These are phyloP conservation scores for Percina caprodes DNA, from an alignment of 2,113 vertebrate genomes.

Conservation along the genomic window DNA sequence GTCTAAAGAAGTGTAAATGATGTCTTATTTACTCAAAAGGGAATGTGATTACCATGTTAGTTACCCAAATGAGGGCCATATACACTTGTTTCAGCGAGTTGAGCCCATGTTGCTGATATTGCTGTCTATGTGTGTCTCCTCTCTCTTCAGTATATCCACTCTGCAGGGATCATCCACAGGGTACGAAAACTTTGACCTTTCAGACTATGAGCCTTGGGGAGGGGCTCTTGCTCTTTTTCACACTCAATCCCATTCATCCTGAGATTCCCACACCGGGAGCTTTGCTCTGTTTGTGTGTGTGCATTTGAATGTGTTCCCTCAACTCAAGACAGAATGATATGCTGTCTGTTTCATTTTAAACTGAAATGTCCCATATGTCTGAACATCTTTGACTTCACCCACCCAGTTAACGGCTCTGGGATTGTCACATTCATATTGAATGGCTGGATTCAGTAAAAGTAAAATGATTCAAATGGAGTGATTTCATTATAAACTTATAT, in stretches of 20 bases:
- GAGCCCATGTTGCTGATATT: constrained; percentile 19
- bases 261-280: constrained; percentile 48
- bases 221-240: constrained; percentile 53
- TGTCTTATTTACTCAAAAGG: no score
- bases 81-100: constrained; percentile 1
- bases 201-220: constrained; percentile 47
- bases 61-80: not conserved
- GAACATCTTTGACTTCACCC: not conserved
- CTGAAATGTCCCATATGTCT: constrained; percentile 1
- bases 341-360: not conserved
- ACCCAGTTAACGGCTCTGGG: not conserved
- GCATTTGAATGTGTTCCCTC: not conserved
- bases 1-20: not conserved
- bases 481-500: not conserved
- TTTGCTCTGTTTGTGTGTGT: constrained; percentile 8
- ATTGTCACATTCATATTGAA: not conserved
- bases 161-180: constrained; percentile 96
- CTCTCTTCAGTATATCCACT: constrained; percentile 94
- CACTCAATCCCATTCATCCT: constrained; percentile 50
- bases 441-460: not conserved
- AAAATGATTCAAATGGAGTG: not conserved
- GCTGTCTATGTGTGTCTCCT: constrained; percentile 19
- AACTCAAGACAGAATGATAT: not conserved
- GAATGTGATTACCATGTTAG: no score
- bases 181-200: constrained; percentile 84